Evolutionary conservation across 2,888 invertebrate genomes (phyloP).

Genomic region (Achlya flavicornis): DNA sequence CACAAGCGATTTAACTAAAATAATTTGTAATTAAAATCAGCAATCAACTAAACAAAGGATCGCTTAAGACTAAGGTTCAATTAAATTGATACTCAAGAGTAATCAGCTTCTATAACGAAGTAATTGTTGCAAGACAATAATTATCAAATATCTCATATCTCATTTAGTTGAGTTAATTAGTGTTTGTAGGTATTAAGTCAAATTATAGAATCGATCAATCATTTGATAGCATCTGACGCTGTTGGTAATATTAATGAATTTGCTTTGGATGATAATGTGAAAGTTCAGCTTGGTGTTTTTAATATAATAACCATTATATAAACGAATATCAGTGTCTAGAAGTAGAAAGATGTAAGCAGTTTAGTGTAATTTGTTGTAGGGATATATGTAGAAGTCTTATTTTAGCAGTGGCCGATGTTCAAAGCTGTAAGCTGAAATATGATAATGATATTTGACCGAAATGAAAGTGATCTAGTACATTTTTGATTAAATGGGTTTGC

Average conservation of each 20-base stretch:
- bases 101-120: constrained; percentile 12
- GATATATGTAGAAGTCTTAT: no score
- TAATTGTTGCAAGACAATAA: constrained; percentile 24
- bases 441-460: no score
- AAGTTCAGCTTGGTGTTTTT: constrained; percentile 26
- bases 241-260: constrained; percentile 31
- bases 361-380: no score
- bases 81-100: background rate
- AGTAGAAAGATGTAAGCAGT: no score
- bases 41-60: background rate
- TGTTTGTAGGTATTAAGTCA: constrained; percentile 40
- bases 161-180: constrained; percentile 45
- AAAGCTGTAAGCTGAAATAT: no score
- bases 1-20: background rate
- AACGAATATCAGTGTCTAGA: no score
- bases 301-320: constrained; percentile 19
- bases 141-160: constrained; percentile 38
- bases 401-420: no score
- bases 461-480: no score
- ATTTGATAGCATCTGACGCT: constrained; percentile 28
- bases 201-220: constrained; percentile 46
- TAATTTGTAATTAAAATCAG: background rate
- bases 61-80: background rate
- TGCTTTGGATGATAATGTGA: constrained; percentile 21
- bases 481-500: no score